These are phyloP conservation scores for Notospermus geniculatus DNA, from an alignment of 1,140 invertebrate genomes.

Conservation along the genomic window DNA sequence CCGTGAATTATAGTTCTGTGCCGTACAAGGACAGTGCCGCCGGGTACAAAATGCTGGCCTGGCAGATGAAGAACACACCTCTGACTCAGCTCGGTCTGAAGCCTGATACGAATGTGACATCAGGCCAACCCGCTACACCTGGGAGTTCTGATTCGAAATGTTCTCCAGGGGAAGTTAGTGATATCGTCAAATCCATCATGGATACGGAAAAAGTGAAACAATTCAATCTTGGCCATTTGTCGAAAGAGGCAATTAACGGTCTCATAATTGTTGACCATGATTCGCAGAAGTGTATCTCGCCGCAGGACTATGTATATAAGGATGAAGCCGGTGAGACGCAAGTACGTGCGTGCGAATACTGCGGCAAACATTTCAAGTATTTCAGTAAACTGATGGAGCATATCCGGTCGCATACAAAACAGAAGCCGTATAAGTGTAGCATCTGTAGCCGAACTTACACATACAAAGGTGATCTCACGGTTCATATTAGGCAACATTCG, in stretches of 20 bases:
- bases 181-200: background rate
- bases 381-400: conserved; percentile 10
- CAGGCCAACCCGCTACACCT: background rate
- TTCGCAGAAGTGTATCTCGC: background rate
- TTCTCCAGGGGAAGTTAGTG: background rate
- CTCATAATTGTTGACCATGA: conserved; percentile 4
- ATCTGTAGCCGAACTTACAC: conserved; percentile 5
- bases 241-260: conserved; percentile 4
- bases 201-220: conserved; percentile 1
- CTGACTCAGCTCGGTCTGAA: conserved; percentile 1
- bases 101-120: background rate
- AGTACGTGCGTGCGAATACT: conserved; percentile 7
- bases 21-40: too few relatives aligned
- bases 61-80: too few relatives aligned
- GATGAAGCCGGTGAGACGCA: conserved; percentile 6
- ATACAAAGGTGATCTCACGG: conserved; percentile 3
- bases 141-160: background rate
- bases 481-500: conserved; percentile 10
- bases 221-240: background rate
- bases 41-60: too few relatives aligned
- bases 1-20: too few relatives aligned
- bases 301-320: conserved; percentile 10
- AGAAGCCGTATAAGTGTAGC: conserved; percentile 10
- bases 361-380: conserved; percentile 10
- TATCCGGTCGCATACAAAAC: conserved; percentile 7